Evolutionary conservation across 2,797 vertebrate genomes (phyloP).

Genomic region (Tangara arthus): DNA sequence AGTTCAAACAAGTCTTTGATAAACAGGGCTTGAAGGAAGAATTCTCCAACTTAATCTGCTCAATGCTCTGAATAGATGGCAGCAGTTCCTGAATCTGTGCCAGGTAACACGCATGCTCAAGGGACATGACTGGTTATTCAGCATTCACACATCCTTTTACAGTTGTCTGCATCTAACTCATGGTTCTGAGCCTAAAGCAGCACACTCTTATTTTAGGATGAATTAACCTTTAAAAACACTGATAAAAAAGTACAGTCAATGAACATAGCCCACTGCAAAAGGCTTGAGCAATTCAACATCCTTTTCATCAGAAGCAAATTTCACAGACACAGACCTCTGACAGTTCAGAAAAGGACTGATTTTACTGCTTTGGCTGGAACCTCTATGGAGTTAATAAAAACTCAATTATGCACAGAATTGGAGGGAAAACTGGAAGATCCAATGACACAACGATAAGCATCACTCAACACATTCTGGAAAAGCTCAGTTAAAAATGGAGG

Average conservation of each 20-base stretch:
- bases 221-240: neutral
- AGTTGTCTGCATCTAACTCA: neutral
- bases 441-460: neutral
- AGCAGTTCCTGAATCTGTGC: neutral
- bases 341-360: neutral
- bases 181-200: neutral
- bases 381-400: neutral
- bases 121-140: neutral
- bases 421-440: neutral
- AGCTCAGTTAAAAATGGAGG: accelerated
- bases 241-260: neutral
- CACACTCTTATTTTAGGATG: neutral
- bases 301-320: neutral
- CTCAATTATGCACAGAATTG: neutral
- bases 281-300: neutral
- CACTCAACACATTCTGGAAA: neutral
- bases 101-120: neutral
- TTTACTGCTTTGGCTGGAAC: neutral
- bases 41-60: slow-evolving; percentile 4
- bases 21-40: neutral
- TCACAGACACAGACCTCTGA: neutral
- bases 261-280: neutral
- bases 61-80: neutral
- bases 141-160: neutral
- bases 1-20: slow-evolving; percentile 2